phyloP scores from a whole-genome alignment of 2,797 vertebrate species.

The Gadopsis bispinosus region DNA sequence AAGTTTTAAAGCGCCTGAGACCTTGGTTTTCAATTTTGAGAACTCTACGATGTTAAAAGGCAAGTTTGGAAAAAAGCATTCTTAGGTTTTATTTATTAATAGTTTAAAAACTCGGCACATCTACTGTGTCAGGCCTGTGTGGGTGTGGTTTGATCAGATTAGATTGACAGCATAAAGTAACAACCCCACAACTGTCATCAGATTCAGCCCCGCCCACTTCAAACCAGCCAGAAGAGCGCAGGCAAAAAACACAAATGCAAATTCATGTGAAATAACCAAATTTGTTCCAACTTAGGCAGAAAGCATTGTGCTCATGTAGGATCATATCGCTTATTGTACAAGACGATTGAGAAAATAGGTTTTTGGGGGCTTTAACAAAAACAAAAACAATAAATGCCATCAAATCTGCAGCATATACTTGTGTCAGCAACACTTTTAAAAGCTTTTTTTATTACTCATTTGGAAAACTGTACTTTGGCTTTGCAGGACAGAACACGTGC shows the following conservation, averaged over 20 bases:
- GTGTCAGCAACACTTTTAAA: constrained; percentile 14
- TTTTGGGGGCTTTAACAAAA: constrained; percentile 16
- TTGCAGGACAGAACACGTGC: constrained; percentile 16
- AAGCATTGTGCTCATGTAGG: background rate
- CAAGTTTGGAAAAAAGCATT: background rate
- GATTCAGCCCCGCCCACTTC: background rate
- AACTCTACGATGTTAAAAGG: background rate
- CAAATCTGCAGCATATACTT: background rate
- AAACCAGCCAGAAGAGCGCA: background rate
- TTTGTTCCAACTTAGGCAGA: constrained; percentile 3
- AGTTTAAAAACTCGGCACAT: background rate
- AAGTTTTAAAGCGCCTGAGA: constrained; percentile 7
- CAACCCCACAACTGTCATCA: background rate
- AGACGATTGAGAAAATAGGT: background rate
- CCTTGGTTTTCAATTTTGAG: background rate
- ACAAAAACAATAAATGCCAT: constrained; percentile 4
- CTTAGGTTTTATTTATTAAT: background rate
- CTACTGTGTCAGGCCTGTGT: background rate
- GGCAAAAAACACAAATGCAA: background rate
- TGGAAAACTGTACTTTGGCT: constrained; percentile 32
- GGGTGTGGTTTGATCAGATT: background rate
- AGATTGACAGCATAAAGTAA: background rate
- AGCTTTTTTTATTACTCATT: constrained; percentile 25
- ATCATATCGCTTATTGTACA: background rate
- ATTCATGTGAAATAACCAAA: background rate